These are phyloP conservation scores for Labeo calbasu DNA, from an alignment of 2,797 vertebrate species.

Conservation along the genomic window DNA sequence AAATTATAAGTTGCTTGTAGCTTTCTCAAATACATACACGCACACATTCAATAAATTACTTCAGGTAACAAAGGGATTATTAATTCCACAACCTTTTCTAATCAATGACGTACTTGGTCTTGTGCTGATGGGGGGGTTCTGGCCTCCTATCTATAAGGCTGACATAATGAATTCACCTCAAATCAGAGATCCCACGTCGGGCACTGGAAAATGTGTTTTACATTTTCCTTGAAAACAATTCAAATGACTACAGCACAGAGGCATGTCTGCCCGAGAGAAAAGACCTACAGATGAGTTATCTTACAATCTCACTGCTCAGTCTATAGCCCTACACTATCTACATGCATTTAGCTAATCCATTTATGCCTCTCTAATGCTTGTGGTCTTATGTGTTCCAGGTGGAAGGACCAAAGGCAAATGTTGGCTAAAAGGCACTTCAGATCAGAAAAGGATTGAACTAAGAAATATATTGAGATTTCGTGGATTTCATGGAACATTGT, in stretches of 20 bases:
- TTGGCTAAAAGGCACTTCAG: slow-evolving; percentile 28
- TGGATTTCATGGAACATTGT: slow-evolving; percentile 34
- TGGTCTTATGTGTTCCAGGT: slow-evolving; percentile 51
- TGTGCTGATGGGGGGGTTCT: slow-evolving; percentile 60
- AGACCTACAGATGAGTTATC: slow-evolving; percentile 68
- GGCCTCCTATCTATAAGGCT: slow-evolving; percentile 69
- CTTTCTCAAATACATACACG: not conserved
- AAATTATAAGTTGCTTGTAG: not conserved
- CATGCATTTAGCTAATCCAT: slow-evolving; percentile 67
- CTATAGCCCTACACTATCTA: slow-evolving; percentile 57
- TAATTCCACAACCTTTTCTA: slow-evolving; percentile 58
- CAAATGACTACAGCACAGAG: slow-evolving; percentile 64
- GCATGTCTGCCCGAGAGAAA: slow-evolving; percentile 65
- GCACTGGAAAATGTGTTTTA: slow-evolving; percentile 77
- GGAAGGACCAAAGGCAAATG: slow-evolving; percentile 26
- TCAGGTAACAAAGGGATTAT: slow-evolving; percentile 40
- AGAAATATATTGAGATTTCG: slow-evolving; percentile 18
- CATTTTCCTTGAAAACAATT: slow-evolving; percentile 75
- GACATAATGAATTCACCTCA: slow-evolving; percentile 75
- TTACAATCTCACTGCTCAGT: slow-evolving; percentile 56
- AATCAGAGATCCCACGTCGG: slow-evolving; percentile 68
- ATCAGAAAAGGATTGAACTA: slow-evolving; percentile 19
- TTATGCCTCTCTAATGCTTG: slow-evolving; percentile 57
- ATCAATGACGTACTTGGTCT: slow-evolving; percentile 63
- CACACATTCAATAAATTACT: slow-evolving; percentile 24